Conservation (phyloP, 2,113 vertebrate genomes). For the Bucco capensis region DNA sequence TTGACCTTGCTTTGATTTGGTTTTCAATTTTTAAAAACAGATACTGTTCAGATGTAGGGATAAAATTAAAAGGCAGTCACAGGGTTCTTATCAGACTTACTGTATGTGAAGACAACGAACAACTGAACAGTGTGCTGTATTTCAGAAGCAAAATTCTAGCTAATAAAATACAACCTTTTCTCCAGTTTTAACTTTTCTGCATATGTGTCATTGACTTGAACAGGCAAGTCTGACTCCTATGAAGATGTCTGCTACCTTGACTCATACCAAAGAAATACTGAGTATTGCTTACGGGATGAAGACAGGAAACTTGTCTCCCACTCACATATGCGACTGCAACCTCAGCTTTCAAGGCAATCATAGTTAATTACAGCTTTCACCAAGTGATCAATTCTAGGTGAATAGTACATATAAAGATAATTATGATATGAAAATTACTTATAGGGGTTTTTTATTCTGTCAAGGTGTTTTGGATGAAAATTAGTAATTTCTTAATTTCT, state of each 20-base stretch:
- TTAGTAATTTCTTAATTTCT: background rate
- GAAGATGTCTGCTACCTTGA: background rate
- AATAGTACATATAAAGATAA: background rate
- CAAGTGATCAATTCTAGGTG: background rate
- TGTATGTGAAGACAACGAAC: background rate
- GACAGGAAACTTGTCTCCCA: background rate
- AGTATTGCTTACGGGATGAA: background rate
- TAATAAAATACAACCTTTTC: slow-evolving; percentile 38
- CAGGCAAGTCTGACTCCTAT: slow-evolving; percentile 14
- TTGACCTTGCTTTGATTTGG: background rate
- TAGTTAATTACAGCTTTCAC: background rate
- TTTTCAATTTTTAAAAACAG: background rate
- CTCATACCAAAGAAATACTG: background rate
- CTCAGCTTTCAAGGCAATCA: background rate
- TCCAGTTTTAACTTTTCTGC: background rate
- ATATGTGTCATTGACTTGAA: slow-evolving; percentile 35
- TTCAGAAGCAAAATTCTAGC: slow-evolving; percentile 21
- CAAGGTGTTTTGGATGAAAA: background rate
- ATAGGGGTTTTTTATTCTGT: background rate
- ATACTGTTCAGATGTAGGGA: background rate
- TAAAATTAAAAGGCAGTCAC: background rate
- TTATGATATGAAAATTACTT: background rate
- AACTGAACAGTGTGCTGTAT: background rate
- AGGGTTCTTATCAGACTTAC: background rate
- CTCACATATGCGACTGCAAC: background rate